These are phyloP conservation scores for Sinhomidia bicolor DNA, from an alignment of 2,888 invertebrate species.

Conservation along the genomic window DNA sequence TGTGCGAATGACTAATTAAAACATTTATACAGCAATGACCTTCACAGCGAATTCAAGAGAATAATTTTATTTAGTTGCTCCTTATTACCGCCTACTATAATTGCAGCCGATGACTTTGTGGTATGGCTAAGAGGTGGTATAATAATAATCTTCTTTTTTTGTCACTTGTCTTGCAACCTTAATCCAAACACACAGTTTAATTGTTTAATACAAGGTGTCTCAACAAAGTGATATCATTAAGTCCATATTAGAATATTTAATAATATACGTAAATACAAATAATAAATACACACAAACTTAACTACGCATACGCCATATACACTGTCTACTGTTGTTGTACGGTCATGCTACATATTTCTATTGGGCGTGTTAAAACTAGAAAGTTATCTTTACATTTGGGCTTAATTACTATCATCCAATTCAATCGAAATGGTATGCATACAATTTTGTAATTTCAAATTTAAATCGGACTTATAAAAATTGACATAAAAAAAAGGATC, in stretches of 20 bases:
- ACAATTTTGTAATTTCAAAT: too few relatives aligned
- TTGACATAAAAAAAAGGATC: too few relatives aligned
- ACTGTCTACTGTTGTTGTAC: not conserved
- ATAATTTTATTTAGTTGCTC: not conserved
- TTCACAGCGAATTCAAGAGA: conserved; percentile 12
- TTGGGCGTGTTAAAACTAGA: not conserved
- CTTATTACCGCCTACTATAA: conserved; percentile 31
- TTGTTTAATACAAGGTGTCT: too few relatives aligned
- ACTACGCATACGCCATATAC: too few relatives aligned
- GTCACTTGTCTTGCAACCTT: not conserved
- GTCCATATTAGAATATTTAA: too few relatives aligned
- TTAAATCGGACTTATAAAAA: too few relatives aligned
- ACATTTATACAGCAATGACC: conserved; percentile 11
- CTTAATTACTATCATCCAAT: conserved; percentile 3
- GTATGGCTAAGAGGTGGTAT: not conserved
- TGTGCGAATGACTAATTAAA: conserved; percentile 44
- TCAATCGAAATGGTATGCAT: not conserved
- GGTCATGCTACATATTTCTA: not conserved
- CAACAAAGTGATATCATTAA: too few relatives aligned
- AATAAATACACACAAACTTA: too few relatives aligned
- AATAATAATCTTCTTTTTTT: not conserved
- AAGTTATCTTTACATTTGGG: not conserved
- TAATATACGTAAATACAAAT: too few relatives aligned
- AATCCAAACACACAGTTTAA: not conserved
- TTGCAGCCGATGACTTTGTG: conserved; percentile 8